Conservation (phyloP, 2,113 vertebrate species). For the Calidris pugnax region DNA sequence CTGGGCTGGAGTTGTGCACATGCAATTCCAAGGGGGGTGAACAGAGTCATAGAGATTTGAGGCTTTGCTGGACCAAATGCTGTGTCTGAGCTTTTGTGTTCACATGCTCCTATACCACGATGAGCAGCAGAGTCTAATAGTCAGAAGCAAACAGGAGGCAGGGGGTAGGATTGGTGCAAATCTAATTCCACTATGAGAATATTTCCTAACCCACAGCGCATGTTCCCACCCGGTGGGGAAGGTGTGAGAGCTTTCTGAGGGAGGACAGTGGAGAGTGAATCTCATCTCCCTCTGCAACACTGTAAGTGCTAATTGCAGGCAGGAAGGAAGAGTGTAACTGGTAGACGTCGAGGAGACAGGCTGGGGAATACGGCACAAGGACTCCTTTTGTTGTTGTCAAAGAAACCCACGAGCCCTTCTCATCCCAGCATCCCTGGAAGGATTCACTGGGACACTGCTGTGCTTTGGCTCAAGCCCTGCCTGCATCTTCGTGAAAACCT, state of each 20-base stretch:
- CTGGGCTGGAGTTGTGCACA: background rate
- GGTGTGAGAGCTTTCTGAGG: conserved; percentile 50
- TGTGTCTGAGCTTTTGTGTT: background rate
- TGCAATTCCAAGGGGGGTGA: background rate
- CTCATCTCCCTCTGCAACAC: conserved; percentile 24
- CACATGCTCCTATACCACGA: background rate
- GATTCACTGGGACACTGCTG: background rate
- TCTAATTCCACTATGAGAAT: background rate
- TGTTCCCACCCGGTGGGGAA: conserved; percentile 56
- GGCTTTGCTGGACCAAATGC: background rate
- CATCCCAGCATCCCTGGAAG: conserved; percentile 7
- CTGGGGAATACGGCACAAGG: background rate
- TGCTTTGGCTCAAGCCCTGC: background rate
- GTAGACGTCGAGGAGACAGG: conserved; percentile 28
- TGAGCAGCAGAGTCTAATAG: background rate
- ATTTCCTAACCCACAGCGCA: background rate
- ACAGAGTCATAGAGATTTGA: background rate
- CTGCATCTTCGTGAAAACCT: background rate
- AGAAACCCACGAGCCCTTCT: background rate
- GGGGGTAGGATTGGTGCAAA: conserved; percentile 34
- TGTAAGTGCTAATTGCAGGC: conserved; percentile 54
- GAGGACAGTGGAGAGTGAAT: background rate
- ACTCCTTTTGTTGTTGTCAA: background rate
- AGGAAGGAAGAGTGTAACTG: conserved; percentile 31
- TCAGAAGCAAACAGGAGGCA: background rate